These are phyloP conservation scores for Epirrita christyi DNA, from an alignment of 2,888 invertebrate species.

Conservation along the genomic window DNA sequence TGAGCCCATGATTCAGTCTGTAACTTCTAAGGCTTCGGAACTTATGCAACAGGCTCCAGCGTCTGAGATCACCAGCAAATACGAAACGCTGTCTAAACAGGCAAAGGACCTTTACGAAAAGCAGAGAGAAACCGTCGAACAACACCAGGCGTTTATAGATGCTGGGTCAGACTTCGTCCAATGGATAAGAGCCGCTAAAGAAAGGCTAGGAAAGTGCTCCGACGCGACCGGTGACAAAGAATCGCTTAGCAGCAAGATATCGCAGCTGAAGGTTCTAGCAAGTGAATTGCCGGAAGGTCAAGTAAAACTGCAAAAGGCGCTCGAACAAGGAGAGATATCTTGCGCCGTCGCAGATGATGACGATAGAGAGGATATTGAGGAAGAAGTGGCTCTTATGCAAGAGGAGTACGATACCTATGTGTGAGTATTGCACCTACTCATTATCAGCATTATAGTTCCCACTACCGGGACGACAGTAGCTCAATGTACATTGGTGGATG, in stretches of 20 bases:
- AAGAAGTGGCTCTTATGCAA: constrained; percentile 95
- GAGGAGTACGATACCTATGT: constrained; percentile 95
- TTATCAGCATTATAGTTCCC: no score
- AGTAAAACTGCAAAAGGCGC: constrained; percentile 91
- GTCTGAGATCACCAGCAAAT: constrained; percentile 95
- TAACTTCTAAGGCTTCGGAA: constrained; percentile 96
- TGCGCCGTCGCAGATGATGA: constrained; percentile 93
- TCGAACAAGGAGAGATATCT: constrained; percentile 94
- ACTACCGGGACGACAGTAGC: neutral
- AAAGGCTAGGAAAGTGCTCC: constrained; percentile 95
- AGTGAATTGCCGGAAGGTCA: constrained; percentile 94
- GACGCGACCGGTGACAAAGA: constrained; percentile 97
- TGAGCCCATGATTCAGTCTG: constrained; percentile 98
- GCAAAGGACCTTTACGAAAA: constrained; percentile 95
- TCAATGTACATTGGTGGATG: neutral
- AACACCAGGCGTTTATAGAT: constrained; percentile 96
- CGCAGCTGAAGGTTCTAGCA: constrained; percentile 92
- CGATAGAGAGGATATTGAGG: constrained; percentile 95
- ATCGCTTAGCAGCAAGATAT: constrained; percentile 93
- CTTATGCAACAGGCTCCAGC: constrained; percentile 96
- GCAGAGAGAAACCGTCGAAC: constrained; percentile 95
- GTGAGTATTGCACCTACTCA: constrained; percentile 73
- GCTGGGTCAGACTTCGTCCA: constrained; percentile 95
- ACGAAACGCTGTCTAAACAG: constrained; percentile 94
- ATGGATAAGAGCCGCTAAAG: constrained; percentile 96